Conservation (phyloP, 2,113 vertebrate species). For the Seriola dumerili region DNA sequence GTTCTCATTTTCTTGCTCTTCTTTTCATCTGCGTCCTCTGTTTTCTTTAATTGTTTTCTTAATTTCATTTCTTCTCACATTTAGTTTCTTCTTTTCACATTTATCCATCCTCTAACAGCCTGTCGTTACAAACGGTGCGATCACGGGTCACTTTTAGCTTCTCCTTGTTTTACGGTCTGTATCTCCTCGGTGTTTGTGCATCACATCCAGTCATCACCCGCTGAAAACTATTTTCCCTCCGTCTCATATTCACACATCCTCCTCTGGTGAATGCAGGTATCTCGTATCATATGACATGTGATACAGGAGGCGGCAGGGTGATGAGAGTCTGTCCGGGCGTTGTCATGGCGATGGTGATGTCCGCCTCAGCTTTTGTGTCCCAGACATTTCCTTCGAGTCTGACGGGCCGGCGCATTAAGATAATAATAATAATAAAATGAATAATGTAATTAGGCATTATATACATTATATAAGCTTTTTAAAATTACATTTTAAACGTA, state of each 20-base stretch:
- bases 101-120: too few species aligned
- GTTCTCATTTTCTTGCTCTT: too few species aligned
- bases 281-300: slow-evolving; percentile 48
- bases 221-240: slow-evolving; percentile 1
- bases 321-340: slow-evolving; percentile 38
- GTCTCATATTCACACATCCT: slow-evolving; percentile 30
- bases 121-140: too few species aligned
- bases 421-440: too few species aligned
- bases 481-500: too few species aligned
- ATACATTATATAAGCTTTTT: too few species aligned
- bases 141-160: too few species aligned
- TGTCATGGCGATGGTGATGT: slow-evolving; percentile 28
- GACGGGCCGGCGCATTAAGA: background rate
- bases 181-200: background rate
- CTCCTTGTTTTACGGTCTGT: background rate
- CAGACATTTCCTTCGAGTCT: background rate
- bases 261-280: slow-evolving; percentile 21
- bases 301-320: slow-evolving; percentile 25
- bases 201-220: slow-evolving; percentile 9
- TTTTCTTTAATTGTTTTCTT: background rate
- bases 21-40: background rate
- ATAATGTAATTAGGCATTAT: too few species aligned
- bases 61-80: too few species aligned
- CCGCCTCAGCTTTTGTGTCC: slow-evolving; percentile 8
- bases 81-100: background rate